Base-by-base conservation (phyloP, 53 echinoderm and acorn worm genomes). In the Astropecten irregularis region DNA sequence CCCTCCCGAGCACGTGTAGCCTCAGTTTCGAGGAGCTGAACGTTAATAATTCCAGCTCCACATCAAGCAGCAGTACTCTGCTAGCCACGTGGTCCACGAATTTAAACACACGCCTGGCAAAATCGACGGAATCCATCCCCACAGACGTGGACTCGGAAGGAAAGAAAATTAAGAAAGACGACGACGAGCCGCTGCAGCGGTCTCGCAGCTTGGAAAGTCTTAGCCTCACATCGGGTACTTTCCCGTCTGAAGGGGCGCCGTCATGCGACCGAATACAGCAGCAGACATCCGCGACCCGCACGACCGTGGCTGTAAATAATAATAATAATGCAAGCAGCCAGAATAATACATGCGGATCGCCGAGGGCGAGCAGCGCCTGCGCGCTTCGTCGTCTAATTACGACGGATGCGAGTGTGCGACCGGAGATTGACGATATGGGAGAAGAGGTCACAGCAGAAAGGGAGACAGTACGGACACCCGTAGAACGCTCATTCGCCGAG, bases 401-500 rank as follows among this genome's bases (percentile, higher is more conserved):
- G 44, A 19, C 62, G 79, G 62, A 61, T 44, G n/a, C 56, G 76
- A 58, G 56, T 58, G 58, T 58, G 81, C 51, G 66, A 64, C n/a
- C n/a, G n/a, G 81, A 65, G 81, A 64, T 31, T 9, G 40, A 38
- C 68, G 56, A 82, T 66, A 51, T 51, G 49, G 46, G 13, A 33
- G 66, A 67, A 67, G 83, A 49, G 83, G 83, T 82, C 54, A 82
- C 37, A 68, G 34, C 20, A 37, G 57, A 37, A 56, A 74, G 54
- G 46, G 52, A 52, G 31, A 35, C 6, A 9, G 66, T 23, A 62
- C 44, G 60, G 33, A 79, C 62, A 62, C 37, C 57, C 74, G 56
- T 69, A 44, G 56, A 58, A 69, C 72, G 85, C 27, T 85, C 85
- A 71, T 85, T 85, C 63, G 85, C 66, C 6, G 85, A 85, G 29